A percentile compares a stretch with the other conserved stretches of the same genome.
These are phyloP conservation scores for Drosophila nikananu DNA, from an alignment of 1,140 invertebrate species.

Conservation along the genomic window DNA sequence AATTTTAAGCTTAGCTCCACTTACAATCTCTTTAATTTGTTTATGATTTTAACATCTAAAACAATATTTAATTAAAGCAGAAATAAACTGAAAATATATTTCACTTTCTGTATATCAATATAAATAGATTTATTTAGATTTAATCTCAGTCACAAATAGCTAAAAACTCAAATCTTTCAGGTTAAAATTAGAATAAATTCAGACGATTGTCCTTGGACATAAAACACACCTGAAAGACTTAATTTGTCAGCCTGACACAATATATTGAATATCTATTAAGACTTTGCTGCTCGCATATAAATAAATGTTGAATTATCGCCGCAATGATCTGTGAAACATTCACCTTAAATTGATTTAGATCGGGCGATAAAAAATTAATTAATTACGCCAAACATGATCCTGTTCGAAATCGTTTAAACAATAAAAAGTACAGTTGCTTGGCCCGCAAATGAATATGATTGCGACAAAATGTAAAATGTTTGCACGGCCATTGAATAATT, in stretches of 20 bases:
- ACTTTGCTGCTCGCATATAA: constrained; percentile 4
- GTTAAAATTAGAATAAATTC: constrained; percentile 20
- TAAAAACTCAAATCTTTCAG: not conserved
- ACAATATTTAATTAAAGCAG: not conserved
- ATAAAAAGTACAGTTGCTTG: constrained; percentile 34
- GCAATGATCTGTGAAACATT: constrained; percentile 41
- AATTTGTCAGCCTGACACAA: constrained; percentile 27
- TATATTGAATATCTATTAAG: constrained; percentile 25
- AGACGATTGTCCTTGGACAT: constrained; percentile 7
- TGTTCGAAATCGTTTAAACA: constrained; percentile 24
- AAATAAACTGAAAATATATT: not conserved
- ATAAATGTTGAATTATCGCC: constrained; percentile 16
- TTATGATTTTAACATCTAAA: not conserved
- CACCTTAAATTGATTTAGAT: constrained; percentile 41
- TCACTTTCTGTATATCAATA: not conserved
- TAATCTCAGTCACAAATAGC: not conserved
- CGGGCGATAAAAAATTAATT: constrained; percentile 5
- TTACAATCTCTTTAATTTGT: constrained; percentile 4
- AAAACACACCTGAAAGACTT: constrained; percentile 8
- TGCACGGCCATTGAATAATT: constrained; percentile 36
- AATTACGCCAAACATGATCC: constrained; percentile 17
- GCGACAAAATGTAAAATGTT: constrained; percentile 32
- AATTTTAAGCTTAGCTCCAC: not conserved
- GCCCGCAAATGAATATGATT: constrained; percentile 35
- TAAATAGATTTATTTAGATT: not conserved